Evolutionary conservation across 2,797 vertebrate genomes (phyloP), one percentile per base, ranked within the genome.

Genomic region (Poecilia wingei): DNA sequence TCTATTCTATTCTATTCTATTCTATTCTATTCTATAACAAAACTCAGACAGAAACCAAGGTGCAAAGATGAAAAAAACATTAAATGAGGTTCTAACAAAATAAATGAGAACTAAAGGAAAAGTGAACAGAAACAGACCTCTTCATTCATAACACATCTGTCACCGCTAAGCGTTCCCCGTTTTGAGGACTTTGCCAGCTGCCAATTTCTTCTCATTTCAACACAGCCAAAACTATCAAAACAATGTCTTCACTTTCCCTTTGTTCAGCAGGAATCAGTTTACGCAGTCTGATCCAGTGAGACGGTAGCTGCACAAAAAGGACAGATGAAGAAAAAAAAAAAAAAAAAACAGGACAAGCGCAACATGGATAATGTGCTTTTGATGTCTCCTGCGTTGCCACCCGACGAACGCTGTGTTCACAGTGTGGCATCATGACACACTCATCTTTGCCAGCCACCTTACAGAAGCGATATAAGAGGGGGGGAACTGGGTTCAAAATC

Each of bases 401-500:
- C 77, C 87, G 87, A 91, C 84, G 88, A 77, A 72, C 3, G 47
- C 82, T 73, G 85, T 77, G 84, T 79, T 85, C 87, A 78, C 84
- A 71, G 78, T 43, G 79, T 79, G 79, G 81, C 82, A n/a, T 89
- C 84, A 81, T 69, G 80, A 81, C 86, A 87, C 28, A 75, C 86
- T 77, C 77, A 79, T 89, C 89, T 81, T 81, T 66, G 0, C 47
- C 82, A 61, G 74, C 72, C 82, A 88, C 77, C 90, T 90, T 86
- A 88, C 79, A 39, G 72, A 81, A 77, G 79, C 71, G 8, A 72
- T 84, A 91, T 39, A 25, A 75, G 74, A 75, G 66, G 73, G 80
- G 79, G 36, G 90, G 89, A 90, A 93, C 91, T 83, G 83, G 91
- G 91, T 90, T 90, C 77, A 68, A 89, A 53, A 91, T 91, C 81